Evolutionary conservation across 1,140 invertebrate species (phyloP).

Genomic region (Rhyzopertha dominica): DNA sequence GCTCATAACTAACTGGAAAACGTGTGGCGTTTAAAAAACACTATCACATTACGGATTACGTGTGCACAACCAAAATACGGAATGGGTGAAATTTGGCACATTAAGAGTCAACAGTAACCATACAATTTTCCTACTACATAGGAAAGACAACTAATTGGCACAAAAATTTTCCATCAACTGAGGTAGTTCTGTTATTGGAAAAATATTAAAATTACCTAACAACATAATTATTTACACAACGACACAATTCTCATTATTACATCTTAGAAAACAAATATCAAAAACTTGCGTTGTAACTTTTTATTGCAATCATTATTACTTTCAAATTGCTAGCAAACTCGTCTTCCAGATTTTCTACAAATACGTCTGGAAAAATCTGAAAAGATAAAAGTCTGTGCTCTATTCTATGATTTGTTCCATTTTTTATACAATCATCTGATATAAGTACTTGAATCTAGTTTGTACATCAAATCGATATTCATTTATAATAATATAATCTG

Average conservation of each 20-base stretch:
- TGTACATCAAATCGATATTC: constrained; percentile 35
- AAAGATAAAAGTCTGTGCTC: too few relatives aligned
- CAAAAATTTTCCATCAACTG: constrained; percentile 29
- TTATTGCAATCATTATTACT: constrained; percentile 42
- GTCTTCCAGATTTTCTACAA: not conserved
- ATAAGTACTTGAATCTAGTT: constrained; percentile 28
- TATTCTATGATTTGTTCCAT: constrained; percentile 12
- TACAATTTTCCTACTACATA: too few relatives aligned
- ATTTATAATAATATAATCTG: constrained; percentile 28
- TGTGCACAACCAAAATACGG: too few relatives aligned
- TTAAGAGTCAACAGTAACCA: too few relatives aligned
- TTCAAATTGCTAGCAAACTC: constrained; percentile 23
- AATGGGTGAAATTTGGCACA: too few relatives aligned
- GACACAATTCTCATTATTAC: constrained; percentile 24
- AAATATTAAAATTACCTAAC: constrained; percentile 32
- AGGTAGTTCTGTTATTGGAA: constrained; percentile 40
- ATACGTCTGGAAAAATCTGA: too few relatives aligned
- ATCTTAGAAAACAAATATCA: constrained; percentile 34
- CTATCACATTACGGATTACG: too few relatives aligned
- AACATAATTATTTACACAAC: constrained; percentile 27
- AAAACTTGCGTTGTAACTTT: constrained; percentile 36
- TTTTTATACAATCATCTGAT: constrained; percentile 17
- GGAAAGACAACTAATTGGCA: too few relatives aligned
- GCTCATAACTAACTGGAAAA: too few relatives aligned
- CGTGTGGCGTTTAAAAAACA: too few relatives aligned